phyloP scores from a whole-genome alignment of 2,888 invertebrate genomes.

The Drosophila rubida region DNA sequence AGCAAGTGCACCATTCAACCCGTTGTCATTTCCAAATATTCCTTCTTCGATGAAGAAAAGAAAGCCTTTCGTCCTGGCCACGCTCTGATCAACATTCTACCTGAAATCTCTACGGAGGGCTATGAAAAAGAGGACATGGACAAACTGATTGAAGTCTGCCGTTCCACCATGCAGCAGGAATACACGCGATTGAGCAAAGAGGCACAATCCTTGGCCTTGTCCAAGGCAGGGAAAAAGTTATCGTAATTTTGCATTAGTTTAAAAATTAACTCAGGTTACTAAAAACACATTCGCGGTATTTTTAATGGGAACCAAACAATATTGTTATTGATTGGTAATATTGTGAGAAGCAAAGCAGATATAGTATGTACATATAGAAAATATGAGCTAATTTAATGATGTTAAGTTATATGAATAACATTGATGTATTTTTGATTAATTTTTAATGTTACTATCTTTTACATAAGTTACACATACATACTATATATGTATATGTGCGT shows the following conservation, averaged over 20 bases:
- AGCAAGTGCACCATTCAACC: slow-evolving; percentile 95
- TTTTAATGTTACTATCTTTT: slow-evolving; percentile 47
- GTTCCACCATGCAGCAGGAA: slow-evolving; percentile 88
- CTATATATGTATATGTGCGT: slow-evolving; percentile 1
- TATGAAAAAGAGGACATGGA: slow-evolving; percentile 88
- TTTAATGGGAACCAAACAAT: slow-evolving; percentile 30
- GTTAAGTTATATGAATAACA: slow-evolving; percentile 43
- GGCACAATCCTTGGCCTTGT: slow-evolving; percentile 47
- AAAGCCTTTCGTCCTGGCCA: slow-evolving; percentile 90
- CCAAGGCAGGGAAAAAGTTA: slow-evolving; percentile 58
- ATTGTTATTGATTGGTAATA: slow-evolving; percentile 17
- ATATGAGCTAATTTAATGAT: slow-evolving; percentile 43
- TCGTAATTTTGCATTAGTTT: slow-evolving; percentile 38
- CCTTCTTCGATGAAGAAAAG: slow-evolving; percentile 88
- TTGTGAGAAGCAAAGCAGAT: slow-evolving; percentile 31
- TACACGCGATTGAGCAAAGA: slow-evolving; percentile 86
- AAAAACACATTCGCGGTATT: slow-evolving; percentile 21
- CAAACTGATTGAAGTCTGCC: slow-evolving; percentile 88
- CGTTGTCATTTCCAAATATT: slow-evolving; percentile 94
- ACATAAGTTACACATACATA: slow-evolving; percentile 12
- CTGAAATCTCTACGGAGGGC: slow-evolving; percentile 89
- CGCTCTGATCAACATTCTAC: slow-evolving; percentile 90
- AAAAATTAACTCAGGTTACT: slow-evolving; percentile 52
- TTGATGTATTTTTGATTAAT: slow-evolving; percentile 48
- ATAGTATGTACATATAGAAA: slow-evolving; percentile 27